A percentile compares a stretch with the other conserved stretches of the same genome.
phyloP scores from a whole-genome alignment of 2,113 vertebrate species.

The Corapipo altera region DNA sequence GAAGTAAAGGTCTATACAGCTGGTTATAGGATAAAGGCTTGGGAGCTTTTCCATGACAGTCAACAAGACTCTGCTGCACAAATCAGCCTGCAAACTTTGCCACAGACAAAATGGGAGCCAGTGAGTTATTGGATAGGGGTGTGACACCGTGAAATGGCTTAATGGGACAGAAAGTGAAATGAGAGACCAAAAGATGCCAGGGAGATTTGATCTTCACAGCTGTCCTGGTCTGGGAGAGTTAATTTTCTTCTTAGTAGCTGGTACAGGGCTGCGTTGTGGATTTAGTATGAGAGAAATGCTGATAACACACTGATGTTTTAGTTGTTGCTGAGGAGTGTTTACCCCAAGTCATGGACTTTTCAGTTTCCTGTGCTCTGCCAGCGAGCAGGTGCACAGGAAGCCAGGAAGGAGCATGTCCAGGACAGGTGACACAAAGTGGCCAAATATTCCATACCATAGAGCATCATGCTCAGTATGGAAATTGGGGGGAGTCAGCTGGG shows the following conservation, averaged over 20 bases:
- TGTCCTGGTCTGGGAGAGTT: neutral
- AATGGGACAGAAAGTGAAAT: neutral
- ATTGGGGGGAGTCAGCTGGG: neutral
- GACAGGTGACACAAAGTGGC: neutral
- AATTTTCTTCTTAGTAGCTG: neutral
- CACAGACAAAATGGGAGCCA: neutral
- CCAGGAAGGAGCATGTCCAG: neutral
- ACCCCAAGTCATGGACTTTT: neutral
- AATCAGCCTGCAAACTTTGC: neutral
- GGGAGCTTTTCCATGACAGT: neutral
- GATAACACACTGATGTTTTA: neutral
- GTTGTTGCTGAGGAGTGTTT: neutral
- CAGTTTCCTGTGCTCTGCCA: neutral
- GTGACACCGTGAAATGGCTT: neutral
- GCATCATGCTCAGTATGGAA: neutral
- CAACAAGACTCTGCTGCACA: neutral
- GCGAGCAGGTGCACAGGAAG: neutral
- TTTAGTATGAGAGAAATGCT: neutral
- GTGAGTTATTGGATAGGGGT: rapidly evolving
- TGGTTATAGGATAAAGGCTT: neutral
- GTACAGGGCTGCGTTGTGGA: neutral
- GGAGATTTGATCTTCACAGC: neutral
- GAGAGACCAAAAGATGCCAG: rapidly evolving
- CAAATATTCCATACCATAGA: neutral
- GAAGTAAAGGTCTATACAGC: neutral